These are phyloP conservation scores for Araneus ventricosus DNA, from an alignment of 1,140 invertebrate genomes.

Conservation along the genomic window DNA sequence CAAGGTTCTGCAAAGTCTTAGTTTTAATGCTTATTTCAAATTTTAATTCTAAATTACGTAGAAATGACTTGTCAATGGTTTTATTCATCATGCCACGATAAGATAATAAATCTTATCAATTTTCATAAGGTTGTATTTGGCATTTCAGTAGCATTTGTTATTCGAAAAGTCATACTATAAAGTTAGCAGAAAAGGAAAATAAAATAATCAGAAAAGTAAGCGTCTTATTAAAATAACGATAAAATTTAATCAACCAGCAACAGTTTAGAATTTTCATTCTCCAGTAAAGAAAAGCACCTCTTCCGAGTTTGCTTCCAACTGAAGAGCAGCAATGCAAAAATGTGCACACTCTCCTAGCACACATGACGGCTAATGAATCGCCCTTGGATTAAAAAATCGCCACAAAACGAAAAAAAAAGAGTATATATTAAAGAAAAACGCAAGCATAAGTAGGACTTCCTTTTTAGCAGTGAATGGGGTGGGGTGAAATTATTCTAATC, in stretches of 20 bases:
- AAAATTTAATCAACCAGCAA: not conserved
- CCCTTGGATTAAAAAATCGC: too few relatives aligned
- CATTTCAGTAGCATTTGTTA: too few relatives aligned
- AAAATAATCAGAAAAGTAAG: not conserved
- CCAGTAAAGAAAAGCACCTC: not conserved
- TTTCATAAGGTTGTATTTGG: too few relatives aligned
- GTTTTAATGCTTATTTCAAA: too few relatives aligned
- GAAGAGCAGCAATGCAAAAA: not conserved
- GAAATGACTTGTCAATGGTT: too few relatives aligned
- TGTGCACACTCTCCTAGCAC: not conserved
- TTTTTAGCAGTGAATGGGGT: constrained; percentile 32
- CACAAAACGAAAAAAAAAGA: not conserved
- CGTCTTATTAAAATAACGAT: constrained; percentile 1
- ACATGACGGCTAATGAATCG: not conserved
- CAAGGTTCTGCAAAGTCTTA: too few relatives aligned
- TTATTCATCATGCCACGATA: too few relatives aligned
- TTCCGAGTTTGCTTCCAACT: not conserved
- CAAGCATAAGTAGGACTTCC: constrained; percentile 50
- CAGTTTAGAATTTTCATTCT: not conserved
- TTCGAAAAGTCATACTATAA: too few relatives aligned
- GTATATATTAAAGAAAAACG: constrained; percentile 1
- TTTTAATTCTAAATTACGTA: too few relatives aligned
- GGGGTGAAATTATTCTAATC: constrained; percentile 61
- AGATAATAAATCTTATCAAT: too few relatives aligned
- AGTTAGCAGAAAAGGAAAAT: not conserved